Evolutionary conservation across 2,888 invertebrate species (phyloP), one percentile per base, ranked within the genome.

Genomic region (Drosophila nigricruria): DNA sequence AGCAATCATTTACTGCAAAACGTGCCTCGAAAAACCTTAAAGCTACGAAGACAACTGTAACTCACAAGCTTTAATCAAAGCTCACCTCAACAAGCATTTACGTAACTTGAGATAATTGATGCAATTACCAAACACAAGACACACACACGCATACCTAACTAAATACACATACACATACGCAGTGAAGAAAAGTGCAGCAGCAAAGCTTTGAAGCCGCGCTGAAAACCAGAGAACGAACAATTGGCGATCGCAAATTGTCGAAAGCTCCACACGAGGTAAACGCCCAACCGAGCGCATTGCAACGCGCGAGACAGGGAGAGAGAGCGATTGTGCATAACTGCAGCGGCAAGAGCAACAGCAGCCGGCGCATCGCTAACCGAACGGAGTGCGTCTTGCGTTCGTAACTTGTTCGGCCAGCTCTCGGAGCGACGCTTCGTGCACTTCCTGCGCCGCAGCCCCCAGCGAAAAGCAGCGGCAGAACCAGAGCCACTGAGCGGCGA

Each of bases 381-480:
- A 36, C 43, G 42, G 53, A 52, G 59, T 25, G 25, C 18, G 32
- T 59, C n/a, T 56, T 36, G 59, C 27, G 69, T 47, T 84, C 84
- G 84, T 88, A 88, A 84, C 84, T 84, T 82, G 88, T 84, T 84
- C 84, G 83, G 66, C 52, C 62, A 43, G 70, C 64, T 52, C 61
- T 62, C 61, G 70, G 77, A 64, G 60, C 56, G 70, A 61, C 69
- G 61, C 83, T 77, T 86, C 88, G 88, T 86, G 86, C 83, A 84
- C 88, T 84, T 84, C 84, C 84, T 84, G 88, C 81, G 81, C 66
- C 68, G 83, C 78, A 64, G 75, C 79, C 76, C 82, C 79, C 79
- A 79, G 64, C 72, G 71, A 67, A 70, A 79, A 63, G 81, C 81
- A 63, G 73, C 62, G 69, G 52, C 79, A 73, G 81, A 81, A 78